Conservation (phyloP, 2,888 invertebrate genomes). For the Caenorhabditis japonica region DNA sequence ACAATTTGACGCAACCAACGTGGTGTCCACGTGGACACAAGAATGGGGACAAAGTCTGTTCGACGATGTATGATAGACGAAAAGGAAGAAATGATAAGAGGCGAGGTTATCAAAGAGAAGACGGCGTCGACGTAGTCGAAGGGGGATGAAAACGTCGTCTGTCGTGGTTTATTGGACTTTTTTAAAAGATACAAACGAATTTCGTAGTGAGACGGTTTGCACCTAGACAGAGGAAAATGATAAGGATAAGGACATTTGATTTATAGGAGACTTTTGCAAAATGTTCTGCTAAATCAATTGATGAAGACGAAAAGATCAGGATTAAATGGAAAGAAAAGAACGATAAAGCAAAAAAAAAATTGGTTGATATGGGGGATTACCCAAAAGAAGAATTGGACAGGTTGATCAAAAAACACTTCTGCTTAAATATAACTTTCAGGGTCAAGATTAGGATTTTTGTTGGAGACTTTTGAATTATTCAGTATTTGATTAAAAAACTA, state of each 20-base stretch:
- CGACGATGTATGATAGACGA: conserved; percentile 32
- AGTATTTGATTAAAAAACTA: too few species aligned
- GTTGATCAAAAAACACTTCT: too few species aligned
- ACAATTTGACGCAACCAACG: conserved; percentile 30
- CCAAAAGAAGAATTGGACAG: too few species aligned
- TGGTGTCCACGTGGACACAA: conserved; percentile 46
- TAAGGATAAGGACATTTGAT: conserved; percentile 6
- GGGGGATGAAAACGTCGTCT: conserved; percentile 12
- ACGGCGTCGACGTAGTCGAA: neutral
- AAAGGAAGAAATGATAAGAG: neutral
- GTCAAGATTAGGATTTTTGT: too few species aligned
- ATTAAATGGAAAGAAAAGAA: neutral
- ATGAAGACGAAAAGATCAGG: conserved; percentile 1
- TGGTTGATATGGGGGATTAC: too few species aligned
- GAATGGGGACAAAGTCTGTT: conserved; percentile 29
- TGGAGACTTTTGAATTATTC: too few species aligned
- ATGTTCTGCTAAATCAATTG: conserved; percentile 1
- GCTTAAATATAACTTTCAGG: too few species aligned
- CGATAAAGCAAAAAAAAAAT: neutral
- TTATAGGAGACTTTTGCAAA: conserved; percentile 24
- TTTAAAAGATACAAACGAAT: conserved; percentile 30
- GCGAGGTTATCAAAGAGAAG: neutral
- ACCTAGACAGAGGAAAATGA: conserved; percentile 23
- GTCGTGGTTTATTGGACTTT: conserved; percentile 43
- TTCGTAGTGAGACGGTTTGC: conserved; percentile 32